These are phyloP conservation scores for Pheucticus melanocephalus DNA, from an alignment of 2,113 vertebrate species.

Conservation along the genomic window DNA sequence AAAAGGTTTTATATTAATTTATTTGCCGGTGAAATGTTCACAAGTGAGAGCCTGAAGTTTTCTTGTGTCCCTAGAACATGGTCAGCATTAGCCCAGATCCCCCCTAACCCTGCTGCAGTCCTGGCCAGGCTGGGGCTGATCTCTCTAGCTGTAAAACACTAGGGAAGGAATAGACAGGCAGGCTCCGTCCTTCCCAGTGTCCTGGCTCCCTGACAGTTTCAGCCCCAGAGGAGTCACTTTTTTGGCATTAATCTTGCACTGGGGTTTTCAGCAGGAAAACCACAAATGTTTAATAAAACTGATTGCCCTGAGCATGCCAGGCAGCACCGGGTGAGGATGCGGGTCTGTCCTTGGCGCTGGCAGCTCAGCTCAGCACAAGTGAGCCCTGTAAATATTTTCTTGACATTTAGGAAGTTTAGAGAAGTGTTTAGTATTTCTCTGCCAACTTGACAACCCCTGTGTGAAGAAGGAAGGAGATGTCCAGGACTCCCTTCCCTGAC, in stretches of 20 bases:
- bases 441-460: neutral
- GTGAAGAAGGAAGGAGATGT: neutral
- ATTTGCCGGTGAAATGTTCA: neutral
- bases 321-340: neutral
- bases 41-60: neutral
- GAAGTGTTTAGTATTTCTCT: neutral
- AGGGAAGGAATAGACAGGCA: neutral
- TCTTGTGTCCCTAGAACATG: neutral
- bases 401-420: conserved; percentile 36
- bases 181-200: neutral
- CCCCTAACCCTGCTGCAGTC: neutral
- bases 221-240: conserved; percentile 28
- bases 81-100: neutral
- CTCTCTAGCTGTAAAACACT: neutral
- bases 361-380: neutral
- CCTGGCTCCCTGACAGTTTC: conserved; percentile 44
- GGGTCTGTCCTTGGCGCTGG: neutral
- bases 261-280: conserved; percentile 48
- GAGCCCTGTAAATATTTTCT: conserved; percentile 28
- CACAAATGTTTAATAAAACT: conserved; percentile 17
- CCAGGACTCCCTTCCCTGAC: neutral
- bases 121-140: neutral
- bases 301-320: neutral
- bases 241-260: conserved; percentile 22
- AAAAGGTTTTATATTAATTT: neutral